Percentiles rank a stretch among this genome's conserved stretches.
Evolutionary conservation across 2,888 invertebrate species (phyloP).

Genomic region (Torymus tubicola): DNA sequence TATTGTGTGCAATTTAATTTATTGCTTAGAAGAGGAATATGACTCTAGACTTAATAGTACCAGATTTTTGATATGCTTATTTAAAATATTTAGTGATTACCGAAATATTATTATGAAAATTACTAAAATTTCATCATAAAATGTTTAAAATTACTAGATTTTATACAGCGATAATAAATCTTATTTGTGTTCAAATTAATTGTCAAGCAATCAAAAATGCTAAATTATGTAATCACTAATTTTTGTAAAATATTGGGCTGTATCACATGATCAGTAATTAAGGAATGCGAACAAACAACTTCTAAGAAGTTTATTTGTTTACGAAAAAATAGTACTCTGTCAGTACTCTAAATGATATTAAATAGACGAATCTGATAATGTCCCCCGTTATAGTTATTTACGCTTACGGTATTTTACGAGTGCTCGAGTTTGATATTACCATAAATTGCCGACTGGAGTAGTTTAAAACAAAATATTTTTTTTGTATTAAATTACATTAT

Average conservation of each 20-base stretch:
- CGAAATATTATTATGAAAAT: too few relatives aligned
- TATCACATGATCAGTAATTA: too few relatives aligned
- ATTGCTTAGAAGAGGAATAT: constrained; percentile 22
- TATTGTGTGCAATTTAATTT: constrained; percentile 35
- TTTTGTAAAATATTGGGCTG: too few relatives aligned
- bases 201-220: too few relatives aligned
- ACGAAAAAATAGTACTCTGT: neutral
- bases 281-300: constrained; percentile 6
- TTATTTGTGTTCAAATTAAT: too few relatives aligned
- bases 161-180: too few relatives aligned
- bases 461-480: neutral
- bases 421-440: constrained; percentile 28
- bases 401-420: constrained; percentile 5
- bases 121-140: too few relatives aligned
- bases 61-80: neutral
- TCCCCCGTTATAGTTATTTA: neutral
- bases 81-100: constrained; percentile 21
- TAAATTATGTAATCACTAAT: too few relatives aligned
- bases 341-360: constrained; percentile 16
- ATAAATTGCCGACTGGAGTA: neutral
- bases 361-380: constrained; percentile 14
- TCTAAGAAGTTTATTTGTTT: constrained; percentile 27
- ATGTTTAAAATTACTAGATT: too few relatives aligned
- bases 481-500: too few relatives aligned
- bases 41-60: neutral